Evolutionary conservation across 2,888 invertebrate species (phyloP).

Genomic region (Emesis furor): DNA sequence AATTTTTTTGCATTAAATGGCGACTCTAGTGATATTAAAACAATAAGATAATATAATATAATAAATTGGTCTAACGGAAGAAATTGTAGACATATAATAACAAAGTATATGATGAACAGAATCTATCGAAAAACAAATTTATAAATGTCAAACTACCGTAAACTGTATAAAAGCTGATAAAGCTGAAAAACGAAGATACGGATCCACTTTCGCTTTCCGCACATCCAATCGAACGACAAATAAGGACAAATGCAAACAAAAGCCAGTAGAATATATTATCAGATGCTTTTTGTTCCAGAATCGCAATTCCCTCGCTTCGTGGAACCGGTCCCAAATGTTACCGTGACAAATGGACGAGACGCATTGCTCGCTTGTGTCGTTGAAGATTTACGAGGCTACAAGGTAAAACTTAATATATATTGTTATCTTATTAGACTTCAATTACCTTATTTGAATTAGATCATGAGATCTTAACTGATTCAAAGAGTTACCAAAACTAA

Average conservation of each 20-base stretch:
- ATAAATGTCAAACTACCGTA: not conserved
- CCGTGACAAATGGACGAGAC: conserved; percentile 97
- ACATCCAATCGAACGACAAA: conserved; percentile 45
- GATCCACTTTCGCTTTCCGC: conserved; percentile 46
- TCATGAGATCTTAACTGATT: not conserved
- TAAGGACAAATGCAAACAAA: conserved; percentile 45
- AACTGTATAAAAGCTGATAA: conserved; percentile 3
- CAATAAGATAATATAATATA: too few relatives aligned
- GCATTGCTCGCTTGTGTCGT: conserved; percentile 97
- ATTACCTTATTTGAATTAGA: not conserved
- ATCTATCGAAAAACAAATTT: not conserved
- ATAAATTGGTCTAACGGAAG: too few relatives aligned
- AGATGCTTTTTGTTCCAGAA: conserved; percentile 83
- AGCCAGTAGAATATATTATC: conserved; percentile 51
- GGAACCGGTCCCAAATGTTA: conserved; percentile 97
- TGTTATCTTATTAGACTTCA: not conserved
- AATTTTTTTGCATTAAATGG: too few relatives aligned
- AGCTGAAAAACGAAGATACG: conserved; percentile 23
- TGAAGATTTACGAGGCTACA: conserved; percentile 96
- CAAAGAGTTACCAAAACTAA: too few relatives aligned
- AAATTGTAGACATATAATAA: too few relatives aligned
- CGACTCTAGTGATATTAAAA: too few relatives aligned
- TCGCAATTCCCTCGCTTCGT: conserved; percentile 95
- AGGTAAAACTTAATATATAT: conserved; percentile 90
- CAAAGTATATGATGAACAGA: too few relatives aligned